Evolutionary conservation across 2,113 vertebrate genomes (phyloP), one percentile per base, ranked within the genome.

Genomic region (Hydrochoerus hydrochaeris): DNA sequence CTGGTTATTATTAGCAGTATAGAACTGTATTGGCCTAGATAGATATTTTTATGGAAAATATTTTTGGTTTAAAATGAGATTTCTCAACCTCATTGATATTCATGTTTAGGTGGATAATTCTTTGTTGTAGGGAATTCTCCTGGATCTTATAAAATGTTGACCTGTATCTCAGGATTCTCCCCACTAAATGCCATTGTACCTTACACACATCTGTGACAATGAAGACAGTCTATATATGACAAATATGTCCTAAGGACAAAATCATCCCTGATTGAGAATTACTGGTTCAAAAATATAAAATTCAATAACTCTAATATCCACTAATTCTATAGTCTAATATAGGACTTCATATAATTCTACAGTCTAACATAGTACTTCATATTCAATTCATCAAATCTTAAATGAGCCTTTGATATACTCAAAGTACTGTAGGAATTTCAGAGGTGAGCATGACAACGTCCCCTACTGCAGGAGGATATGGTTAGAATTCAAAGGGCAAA

Each of bases 231-330:
- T 26, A 82, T 46, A 65, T 58, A 77, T 77, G 84, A 35, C 19
- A 86, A 83, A 63, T 65, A 6, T 77, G 1, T 24, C 9, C 17
- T 12, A 0, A 28, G 13, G 11, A 57, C 17, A 86, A 82, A 90
- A 65, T 44, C 26, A 88, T 8, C 8, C 2, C 17, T 0, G 9
- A 14, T 63, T 89, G 28, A 97, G 26, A 78, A 75, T 1, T 32
- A 58, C 14, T 82, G 35, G n/a, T 30, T 85, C 94, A 24, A 95
- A 65, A 35, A 69, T 60, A 78, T 32, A 69, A 90, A 95, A 88
- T 26, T 24, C 12, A 85, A 5, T 30, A 41, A 16, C 49, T 95
- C 10, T 44, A 88, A 90, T 63, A 82, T 3, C 63, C 46, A 73
- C 30, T 54, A 57, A 81, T 87, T 81, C 22, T 38, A 69, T 67